Percentiles rank a stretch among this genome's conserved stretches.
Conservation (phyloP, 2,888 invertebrate genomes). For the Eremobia ochroleuca region DNA sequence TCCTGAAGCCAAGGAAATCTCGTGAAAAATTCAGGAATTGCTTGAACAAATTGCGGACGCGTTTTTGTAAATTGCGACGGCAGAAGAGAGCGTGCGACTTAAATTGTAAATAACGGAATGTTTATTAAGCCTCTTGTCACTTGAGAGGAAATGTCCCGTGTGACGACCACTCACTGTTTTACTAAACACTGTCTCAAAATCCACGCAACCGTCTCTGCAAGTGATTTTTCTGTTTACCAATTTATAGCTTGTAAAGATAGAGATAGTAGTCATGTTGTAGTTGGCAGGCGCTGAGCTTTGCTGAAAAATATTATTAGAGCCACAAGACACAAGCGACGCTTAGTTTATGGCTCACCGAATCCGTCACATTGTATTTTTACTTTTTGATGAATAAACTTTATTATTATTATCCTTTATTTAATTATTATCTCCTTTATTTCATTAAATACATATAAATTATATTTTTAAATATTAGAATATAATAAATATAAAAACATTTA, state of each 20-base stretch:
- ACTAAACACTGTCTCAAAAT: not conserved
- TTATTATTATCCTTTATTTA: too few relatives aligned
- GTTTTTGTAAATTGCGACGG: slow-evolving; percentile 46
- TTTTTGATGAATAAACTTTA: too few relatives aligned
- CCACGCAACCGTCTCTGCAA: not conserved
- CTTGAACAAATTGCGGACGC: slow-evolving; percentile 67
- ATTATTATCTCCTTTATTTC: too few relatives aligned
- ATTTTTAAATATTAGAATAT: too few relatives aligned
- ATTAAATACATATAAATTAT: too few relatives aligned
- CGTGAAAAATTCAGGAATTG: slow-evolving; percentile 70
- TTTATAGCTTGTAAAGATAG: not conserved
- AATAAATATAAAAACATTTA: too few relatives aligned
- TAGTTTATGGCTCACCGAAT: too few relatives aligned
- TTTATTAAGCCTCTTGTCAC: not conserved
- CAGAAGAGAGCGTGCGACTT: slow-evolving; percentile 5
- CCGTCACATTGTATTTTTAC: too few relatives aligned
- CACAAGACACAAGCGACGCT: too few relatives aligned
- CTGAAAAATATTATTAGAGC: too few relatives aligned
- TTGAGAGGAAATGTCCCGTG: not conserved
- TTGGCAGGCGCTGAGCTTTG: slow-evolving; percentile 7
- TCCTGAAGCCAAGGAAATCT: slow-evolving; percentile 64
- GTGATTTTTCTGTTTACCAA: slow-evolving; percentile 10
- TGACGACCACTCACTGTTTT: slow-evolving; percentile 5
- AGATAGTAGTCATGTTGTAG: slow-evolving; percentile 24
- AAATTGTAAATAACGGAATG: slow-evolving; percentile 20